Percentiles rank a stretch among this genome's conserved stretches.
Conservation (phyloP, 2,113 vertebrate genomes). For the Toxotes chatareus region DNA sequence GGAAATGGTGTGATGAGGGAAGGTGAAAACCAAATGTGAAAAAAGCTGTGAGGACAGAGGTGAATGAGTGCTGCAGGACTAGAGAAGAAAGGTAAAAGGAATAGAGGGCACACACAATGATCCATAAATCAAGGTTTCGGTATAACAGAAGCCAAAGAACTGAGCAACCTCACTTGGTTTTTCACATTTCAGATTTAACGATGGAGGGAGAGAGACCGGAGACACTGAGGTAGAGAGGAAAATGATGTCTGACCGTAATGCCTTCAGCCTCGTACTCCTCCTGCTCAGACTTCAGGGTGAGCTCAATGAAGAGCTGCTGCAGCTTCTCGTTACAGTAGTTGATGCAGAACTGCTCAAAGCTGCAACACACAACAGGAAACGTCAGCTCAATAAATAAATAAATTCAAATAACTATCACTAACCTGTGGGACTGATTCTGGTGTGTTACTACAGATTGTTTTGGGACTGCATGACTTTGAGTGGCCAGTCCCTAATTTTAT, state of each 20-base stretch:
- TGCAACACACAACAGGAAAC: conserved; percentile 63
- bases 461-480: not conserved
- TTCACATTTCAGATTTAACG: not conserved
- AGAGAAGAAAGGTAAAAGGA: not conserved
- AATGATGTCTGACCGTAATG: conserved; percentile 90
- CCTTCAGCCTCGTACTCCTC: conserved; percentile 97
- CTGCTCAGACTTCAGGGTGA: conserved; percentile 96
- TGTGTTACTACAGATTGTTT: not conserved
- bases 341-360: conserved; percentile 99
- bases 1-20: not conserved
- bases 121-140: too few species aligned
- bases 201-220: not conserved
- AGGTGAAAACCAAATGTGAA: not conserved
- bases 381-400: not conserved
- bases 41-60: not conserved
- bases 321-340: conserved; percentile 99
- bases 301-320: conserved; percentile 98
- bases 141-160: not conserved
- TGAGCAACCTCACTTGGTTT: not conserved
- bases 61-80: not conserved
- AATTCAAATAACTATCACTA: not conserved
- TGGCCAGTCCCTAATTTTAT: too few species aligned
- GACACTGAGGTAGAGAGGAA: not conserved
- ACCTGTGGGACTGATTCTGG: not conserved
- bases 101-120: too few species aligned